Base-by-base conservation (phyloP, 2,888 invertebrate genomes). In the Eristalinus aeneus region DNA sequence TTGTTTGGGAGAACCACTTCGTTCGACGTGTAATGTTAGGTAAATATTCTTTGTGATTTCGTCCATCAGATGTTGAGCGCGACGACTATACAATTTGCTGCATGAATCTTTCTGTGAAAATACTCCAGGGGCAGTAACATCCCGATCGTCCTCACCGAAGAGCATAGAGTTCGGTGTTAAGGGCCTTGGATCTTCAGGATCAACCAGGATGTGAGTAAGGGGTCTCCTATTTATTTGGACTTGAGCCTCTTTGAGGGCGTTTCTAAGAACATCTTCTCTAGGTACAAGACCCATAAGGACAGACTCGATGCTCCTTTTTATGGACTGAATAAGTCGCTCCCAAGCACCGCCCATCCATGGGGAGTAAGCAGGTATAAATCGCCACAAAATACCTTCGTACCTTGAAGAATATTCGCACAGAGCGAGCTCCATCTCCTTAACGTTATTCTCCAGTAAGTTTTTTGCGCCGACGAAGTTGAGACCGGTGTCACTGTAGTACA, bases 341-440 rank as follows among this genome's bases (percentile, higher is more conserved):
- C n/a, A n/a, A n/a, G n/a, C n/a, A n/a, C n/a, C n/a, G n/a, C 63
- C 61, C 69, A 63, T 61, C 76, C n/a, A 60, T 0, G 68, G 53
- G 9, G 68, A 76, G 31, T 69, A 76, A 1, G 61, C 68, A 32
- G 76, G 68, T 11, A 76, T 68, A 23, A 76, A 76, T n/a, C 68
- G 10, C 76, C 76, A 76, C n/a, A 73, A 54, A 11, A 64, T 63
- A 4, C 54, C 54, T 9, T 73, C 63, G 10, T 73, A 64, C 16
- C 56, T 56, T 1, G 64, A 9, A 16, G 64, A 53, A 8, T 73
- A 34, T 27, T 56, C 73, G 12, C 16, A 20, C 11, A 73, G 34
- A 1, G 53, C 34, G 2, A 23, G 8, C 9, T 64, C 27, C 67
- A 61, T 76, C 22, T 68, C 34, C 31, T 11, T 32, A 1, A 60